Evolutionary conservation across 23 tunicate genomes (phyloP), one percentile per base, ranked within the genome.

Genomic region (Styela clava): DNA sequence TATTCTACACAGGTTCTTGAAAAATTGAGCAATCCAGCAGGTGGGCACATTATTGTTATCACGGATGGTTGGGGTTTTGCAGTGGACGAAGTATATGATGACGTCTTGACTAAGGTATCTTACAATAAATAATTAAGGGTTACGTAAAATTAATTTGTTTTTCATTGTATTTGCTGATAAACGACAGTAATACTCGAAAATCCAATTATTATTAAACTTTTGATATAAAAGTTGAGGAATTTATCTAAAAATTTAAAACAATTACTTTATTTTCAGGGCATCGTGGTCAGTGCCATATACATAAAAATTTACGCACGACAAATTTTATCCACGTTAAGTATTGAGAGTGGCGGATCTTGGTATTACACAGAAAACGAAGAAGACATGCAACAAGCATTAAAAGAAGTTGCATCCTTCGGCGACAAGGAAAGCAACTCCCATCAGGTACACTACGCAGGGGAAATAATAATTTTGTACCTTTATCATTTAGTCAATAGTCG

Each of bases 371-470:
- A 81, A 16, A 74, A 68, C 33, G 1, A 34, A 18, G 21, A 29
- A 22, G 68, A 34, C 7, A 31, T 85, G 20, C 51, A 78, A 1
- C 79, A 85, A 69, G 21, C 78, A 24, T 78, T 85, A 52, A 69
- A 85, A 69, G 62, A 63, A 52, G 27, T 85, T 52, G 67, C 88
- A 16, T 35, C 69, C 27, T 34, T 26, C 12, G 68, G 69, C 32
- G 71, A 78, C 78, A 83, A 83, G 44, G 88, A 85, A 44, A 44
- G 56, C 12, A 44, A 44, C 12, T 44, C 56, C 12, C 56, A 44
- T 44, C 56, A 44, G 56, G 56, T 44, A n/a, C n/a, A n/a, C n/a
- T n/a, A n/a, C n/a, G n/a, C n/a, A n/a, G n/a, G n/a, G n/a, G n/a
- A n/a, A n/a, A n/a, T n/a, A n/a, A n/a, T n/a, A n/a, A n/a, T n/a